These are phyloP conservation scores for Ranitomeya variabilis DNA, from an alignment of 2,113 vertebrate species.

Conservation along the genomic window DNA sequence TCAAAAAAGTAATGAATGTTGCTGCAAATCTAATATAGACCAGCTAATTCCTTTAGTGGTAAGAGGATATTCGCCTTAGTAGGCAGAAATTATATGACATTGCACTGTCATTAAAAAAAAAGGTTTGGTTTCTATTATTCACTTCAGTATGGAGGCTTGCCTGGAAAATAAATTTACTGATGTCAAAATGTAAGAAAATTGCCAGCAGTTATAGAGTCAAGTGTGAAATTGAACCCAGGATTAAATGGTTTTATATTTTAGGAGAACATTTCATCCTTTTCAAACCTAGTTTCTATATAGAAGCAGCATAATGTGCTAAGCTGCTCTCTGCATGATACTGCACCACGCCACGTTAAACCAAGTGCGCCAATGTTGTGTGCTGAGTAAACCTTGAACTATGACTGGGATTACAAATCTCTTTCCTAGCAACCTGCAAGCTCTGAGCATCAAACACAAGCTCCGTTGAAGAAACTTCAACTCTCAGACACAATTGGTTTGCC, in stretches of 20 bases:
- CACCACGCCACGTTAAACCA: no score
- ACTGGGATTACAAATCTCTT: no score
- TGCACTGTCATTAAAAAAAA: constrained; percentile 56
- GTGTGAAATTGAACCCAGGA: background rate
- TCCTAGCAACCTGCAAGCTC: no score
- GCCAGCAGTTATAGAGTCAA: background rate
- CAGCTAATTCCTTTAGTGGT: constrained; percentile 56
- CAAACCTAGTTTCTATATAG: background rate
- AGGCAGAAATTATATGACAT: constrained; percentile 59
- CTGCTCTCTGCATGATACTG: no score
- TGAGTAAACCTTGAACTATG: no score
- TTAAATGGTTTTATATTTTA: background rate
- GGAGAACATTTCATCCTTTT: background rate
- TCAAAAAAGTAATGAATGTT: constrained; percentile 68
- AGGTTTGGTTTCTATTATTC: background rate
- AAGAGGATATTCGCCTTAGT: constrained; percentile 57
- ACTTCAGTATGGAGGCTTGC: background rate
- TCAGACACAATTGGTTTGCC: no score
- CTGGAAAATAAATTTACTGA: background rate
- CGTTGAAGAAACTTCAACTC: no score
- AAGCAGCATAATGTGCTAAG: no score
- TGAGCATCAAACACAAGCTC: no score
- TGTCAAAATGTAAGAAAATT: background rate
- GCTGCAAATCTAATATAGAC: constrained; percentile 66
- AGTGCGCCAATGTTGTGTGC: no score